Conservation (phyloP, 2,888 invertebrate genomes). For the Masnerella sp. region DNA sequence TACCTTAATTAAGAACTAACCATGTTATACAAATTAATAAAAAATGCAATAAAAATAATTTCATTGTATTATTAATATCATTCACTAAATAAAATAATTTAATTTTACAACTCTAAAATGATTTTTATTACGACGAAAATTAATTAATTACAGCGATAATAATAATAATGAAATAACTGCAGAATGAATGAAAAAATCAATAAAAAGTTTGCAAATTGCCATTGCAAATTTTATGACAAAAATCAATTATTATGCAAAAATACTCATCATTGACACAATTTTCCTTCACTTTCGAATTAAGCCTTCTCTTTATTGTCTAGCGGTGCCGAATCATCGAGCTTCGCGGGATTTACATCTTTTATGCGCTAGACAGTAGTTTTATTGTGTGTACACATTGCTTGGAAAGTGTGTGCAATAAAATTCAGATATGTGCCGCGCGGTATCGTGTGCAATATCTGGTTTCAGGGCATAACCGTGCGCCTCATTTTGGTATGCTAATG, state of each 20-base stretch:
- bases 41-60: too few species aligned
- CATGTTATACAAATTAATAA: too few species aligned
- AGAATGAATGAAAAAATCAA: not conserved
- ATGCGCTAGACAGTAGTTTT: slow-evolving; percentile 31
- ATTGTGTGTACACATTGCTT: slow-evolving; percentile 46
- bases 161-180: too few species aligned
- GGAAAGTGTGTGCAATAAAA: slow-evolving; percentile 54
- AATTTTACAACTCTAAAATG: not conserved
- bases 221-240: slow-evolving; percentile 13
- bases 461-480: slow-evolving; percentile 48
- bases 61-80: not conserved
- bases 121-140: too few species aligned
- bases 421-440: slow-evolving; percentile 24
- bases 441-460: slow-evolving; percentile 24
- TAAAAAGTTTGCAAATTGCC: not conserved
- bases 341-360: slow-evolving; percentile 46
- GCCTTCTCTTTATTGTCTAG: slow-evolving; percentile 25
- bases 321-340: slow-evolving; percentile 39
- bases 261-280: slow-evolving; percentile 39
- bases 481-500: slow-evolving; percentile 63
- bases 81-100: not conserved
- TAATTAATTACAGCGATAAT: too few species aligned
- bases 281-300: slow-evolving; percentile 33
- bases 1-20: too few species aligned
- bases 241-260: too few species aligned